Evolutionary conservation across 1,140 invertebrate genomes (phyloP).

Genomic region (Alviniconcha marisindica): DNA sequence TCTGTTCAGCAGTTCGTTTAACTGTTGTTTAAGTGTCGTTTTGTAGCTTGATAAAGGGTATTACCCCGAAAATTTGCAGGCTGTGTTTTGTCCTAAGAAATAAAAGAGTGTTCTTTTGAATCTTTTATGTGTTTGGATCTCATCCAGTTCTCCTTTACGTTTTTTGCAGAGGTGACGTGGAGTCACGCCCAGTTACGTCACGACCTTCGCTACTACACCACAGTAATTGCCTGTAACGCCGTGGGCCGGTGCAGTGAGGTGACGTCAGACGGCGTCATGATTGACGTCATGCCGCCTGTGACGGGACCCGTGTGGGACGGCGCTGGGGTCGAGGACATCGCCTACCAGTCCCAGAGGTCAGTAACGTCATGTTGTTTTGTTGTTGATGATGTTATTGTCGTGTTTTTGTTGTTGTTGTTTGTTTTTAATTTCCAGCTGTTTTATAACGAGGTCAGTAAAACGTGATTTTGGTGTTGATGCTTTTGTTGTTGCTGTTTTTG

Average conservation of each 20-base stretch:
- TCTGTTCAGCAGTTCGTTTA: too few species aligned
- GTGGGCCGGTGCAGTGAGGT: conserved; percentile 49
- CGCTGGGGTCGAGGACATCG: conserved; percentile 50
- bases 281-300: conserved; percentile 57
- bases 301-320: conserved; percentile 53
- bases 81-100: too few species aligned
- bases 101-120: too few species aligned
- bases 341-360: conserved; percentile 58
- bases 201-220: conserved; percentile 58
- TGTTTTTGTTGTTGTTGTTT: background rate
- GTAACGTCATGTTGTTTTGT: background rate
- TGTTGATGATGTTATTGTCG: background rate
- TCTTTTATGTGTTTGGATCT: too few species aligned
- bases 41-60: too few species aligned
- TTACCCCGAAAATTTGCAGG: too few species aligned
- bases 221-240: conserved; percentile 59
- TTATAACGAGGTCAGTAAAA: background rate
- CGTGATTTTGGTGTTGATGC: background rate
- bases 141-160: too few species aligned
- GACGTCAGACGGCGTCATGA: conserved; percentile 59
- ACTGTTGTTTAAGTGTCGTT: too few species aligned
- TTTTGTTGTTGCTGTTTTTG: background rate
- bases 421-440: background rate
- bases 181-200: conserved; percentile 42
- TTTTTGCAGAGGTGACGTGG: background rate